Evolutionary conservation across 2,888 invertebrate species (phyloP).

Genomic region (Acleris sparsana): DNA sequence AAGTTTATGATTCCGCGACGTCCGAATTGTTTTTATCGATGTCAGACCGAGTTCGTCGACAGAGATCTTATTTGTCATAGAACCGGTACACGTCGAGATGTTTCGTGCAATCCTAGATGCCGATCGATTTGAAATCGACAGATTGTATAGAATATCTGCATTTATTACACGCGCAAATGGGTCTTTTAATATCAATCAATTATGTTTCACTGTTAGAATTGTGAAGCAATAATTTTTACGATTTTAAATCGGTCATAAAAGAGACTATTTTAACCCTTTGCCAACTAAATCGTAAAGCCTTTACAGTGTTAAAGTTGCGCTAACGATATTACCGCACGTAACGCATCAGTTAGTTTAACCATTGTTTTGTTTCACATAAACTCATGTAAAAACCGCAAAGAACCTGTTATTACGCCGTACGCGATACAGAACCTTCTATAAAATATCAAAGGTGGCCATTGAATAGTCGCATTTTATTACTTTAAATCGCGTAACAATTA

Average conservation of each 20-base stretch:
- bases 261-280: background rate
- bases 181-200: slow-evolving; percentile 20
- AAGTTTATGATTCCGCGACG: slow-evolving; percentile 15
- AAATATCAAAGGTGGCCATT: slow-evolving; percentile 16
- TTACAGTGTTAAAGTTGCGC: slow-evolving; percentile 3
- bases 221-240: background rate
- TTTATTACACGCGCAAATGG: slow-evolving; percentile 23
- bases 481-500: slow-evolving; percentile 33
- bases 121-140: slow-evolving; percentile 50
- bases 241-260: background rate
- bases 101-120: slow-evolving; percentile 48
- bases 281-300: background rate
- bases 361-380: slow-evolving; percentile 45
- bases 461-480: slow-evolving; percentile 24
- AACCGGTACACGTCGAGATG: slow-evolving; percentile 58
- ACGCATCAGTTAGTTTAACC: slow-evolving; percentile 45
- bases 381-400: slow-evolving; percentile 19
- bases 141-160: slow-evolving; percentile 29
- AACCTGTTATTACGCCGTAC: slow-evolving; percentile 15
- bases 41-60: slow-evolving; percentile 64
- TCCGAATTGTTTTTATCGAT: slow-evolving; percentile 52
- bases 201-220: slow-evolving; percentile 13
- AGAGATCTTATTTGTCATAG: slow-evolving; percentile 68
- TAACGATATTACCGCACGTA: slow-evolving; percentile 47
- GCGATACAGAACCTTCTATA: slow-evolving; percentile 19